Conservation (phyloP, 2,113 vertebrate species). For the Anhinga rufa region DNA sequence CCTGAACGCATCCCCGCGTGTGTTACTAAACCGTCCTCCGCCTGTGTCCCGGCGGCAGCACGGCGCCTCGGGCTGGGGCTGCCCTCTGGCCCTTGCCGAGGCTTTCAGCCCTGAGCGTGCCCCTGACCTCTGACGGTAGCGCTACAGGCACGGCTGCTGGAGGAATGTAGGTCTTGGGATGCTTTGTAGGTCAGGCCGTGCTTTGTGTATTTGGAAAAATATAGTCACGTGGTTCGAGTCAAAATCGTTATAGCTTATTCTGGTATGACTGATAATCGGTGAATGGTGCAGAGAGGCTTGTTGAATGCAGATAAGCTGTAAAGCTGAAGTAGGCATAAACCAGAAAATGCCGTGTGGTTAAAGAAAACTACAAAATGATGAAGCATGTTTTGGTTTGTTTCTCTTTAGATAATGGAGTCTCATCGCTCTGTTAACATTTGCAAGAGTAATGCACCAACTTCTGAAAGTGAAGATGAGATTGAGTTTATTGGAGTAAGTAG, state of each 20-base stretch:
- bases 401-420: slow-evolving; percentile 57
- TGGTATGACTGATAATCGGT: too few species aligned
- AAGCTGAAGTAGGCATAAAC: neutral
- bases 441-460: neutral
- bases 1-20: neutral
- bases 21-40: fast-evolving
- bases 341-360: neutral
- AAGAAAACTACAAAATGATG: neutral
- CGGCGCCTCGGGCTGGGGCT: neutral
- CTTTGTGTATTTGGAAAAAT: neutral
- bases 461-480: slow-evolving; percentile 73
- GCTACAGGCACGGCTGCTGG: neutral
- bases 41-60: fast-evolving
- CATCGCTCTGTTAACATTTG: neutral
- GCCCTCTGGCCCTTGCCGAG: fast-evolving
- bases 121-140: too few species aligned
- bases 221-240: fast-evolving
- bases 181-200: neutral
- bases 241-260: fast-evolving
- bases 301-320: neutral
- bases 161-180: fast-evolving
- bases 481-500: slow-evolving; percentile 74
- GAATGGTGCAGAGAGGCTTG: neutral
- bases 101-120: fast-evolving
- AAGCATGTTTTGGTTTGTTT: slow-evolving; percentile 18